A percentile compares a stretch with the other conserved stretches of the same genome.
Evolutionary conservation across 2,797 vertebrate genomes (phyloP).

Genomic region (Heliangelus exortis): DNA sequence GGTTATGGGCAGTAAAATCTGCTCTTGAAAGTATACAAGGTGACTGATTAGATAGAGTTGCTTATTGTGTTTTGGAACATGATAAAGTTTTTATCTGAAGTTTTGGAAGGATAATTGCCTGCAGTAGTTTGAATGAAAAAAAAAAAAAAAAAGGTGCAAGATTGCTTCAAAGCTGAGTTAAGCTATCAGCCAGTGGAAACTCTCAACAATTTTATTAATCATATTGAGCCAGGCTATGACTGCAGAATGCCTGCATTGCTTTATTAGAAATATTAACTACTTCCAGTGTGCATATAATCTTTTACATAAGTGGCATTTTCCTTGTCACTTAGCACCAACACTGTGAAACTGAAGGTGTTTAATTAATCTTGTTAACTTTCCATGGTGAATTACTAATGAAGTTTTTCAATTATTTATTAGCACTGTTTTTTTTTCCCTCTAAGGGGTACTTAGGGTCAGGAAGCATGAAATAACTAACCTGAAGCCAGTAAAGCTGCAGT

Average conservation of each 20-base stretch:
- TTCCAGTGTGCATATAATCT: not conserved
- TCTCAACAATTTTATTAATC: not conserved
- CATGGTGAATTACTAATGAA: not conserved
- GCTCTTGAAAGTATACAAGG: not conserved
- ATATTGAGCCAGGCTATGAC: not conserved
- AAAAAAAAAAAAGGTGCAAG: not conserved
- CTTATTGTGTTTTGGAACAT: not conserved
- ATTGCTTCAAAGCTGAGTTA: not conserved
- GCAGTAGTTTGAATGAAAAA: not conserved
- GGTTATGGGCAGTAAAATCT: not conserved
- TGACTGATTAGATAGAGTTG: not conserved
- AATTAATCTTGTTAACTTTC: slow-evolving; percentile 19
- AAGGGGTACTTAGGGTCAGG: not conserved
- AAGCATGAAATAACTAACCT: not conserved
- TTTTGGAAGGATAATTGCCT: not conserved
- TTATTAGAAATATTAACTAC: not conserved
- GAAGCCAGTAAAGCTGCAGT: not conserved
- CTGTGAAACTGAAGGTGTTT: not conserved
- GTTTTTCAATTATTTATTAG: slow-evolving; percentile 22
- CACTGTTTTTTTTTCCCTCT: not conserved
- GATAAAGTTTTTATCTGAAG: not conserved
- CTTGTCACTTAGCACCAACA: not conserved
- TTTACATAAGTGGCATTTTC: not conserved
- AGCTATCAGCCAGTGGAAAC: not conserved
- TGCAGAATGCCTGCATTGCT: not conserved